Conservation (phyloP, 2,113 vertebrate species). For the Alces alces region DNA sequence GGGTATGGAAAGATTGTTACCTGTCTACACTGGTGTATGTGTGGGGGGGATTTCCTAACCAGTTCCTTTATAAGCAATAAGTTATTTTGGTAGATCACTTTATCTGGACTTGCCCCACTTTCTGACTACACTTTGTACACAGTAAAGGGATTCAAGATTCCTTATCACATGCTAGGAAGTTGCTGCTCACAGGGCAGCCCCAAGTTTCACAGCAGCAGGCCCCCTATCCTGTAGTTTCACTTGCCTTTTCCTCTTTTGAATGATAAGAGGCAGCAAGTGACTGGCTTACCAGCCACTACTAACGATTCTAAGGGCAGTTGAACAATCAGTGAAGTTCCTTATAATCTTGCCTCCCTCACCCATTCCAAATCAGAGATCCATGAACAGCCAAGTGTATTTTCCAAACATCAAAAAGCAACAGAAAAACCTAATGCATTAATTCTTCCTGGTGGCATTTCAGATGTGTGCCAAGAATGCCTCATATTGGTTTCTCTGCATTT, state of each 20-base stretch:
- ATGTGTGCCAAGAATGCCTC: not conserved
- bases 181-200: not conserved
- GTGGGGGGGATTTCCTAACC: not conserved
- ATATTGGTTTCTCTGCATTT: not conserved
- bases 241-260: slow-evolving; percentile 2
- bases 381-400: not conserved
- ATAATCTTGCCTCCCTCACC: not conserved
- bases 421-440: not conserved
- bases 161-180: not conserved
- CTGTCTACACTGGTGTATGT: not conserved
- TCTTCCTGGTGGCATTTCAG: not conserved
- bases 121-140: not conserved
- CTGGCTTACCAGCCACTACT: not conserved
- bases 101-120: slow-evolving; percentile 1
- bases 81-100: slow-evolving; percentile 7
- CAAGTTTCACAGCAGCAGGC: not conserved
- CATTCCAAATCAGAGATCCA: slow-evolving; percentile 30
- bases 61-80: slow-evolving; percentile 1
- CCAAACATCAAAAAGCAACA: not conserved
- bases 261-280: not conserved
- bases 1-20: not conserved
- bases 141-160: not conserved
- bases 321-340: not conserved
- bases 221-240: not conserved
- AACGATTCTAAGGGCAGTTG: not conserved